A percentile compares a stretch with the other conserved stretches of the same genome.
Evolutionary conservation across 2,113 vertebrate species (phyloP).

Genomic region (Calonectris borealis): DNA sequence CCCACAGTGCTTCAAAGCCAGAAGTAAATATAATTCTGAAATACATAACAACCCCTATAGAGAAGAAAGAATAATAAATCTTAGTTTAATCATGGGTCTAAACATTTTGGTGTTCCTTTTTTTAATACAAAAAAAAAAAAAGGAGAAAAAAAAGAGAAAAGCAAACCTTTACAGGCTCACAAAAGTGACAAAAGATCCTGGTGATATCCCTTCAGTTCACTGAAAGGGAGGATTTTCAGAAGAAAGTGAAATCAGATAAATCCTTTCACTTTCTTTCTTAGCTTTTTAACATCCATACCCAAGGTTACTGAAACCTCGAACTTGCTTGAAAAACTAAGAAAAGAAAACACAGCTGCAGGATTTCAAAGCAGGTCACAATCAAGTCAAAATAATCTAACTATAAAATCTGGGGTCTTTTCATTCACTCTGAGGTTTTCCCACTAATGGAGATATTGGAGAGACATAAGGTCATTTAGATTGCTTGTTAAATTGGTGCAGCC

Average conservation of each 20-base stretch:
- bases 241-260: conserved; percentile 8
- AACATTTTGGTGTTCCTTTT: not conserved
- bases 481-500: not conserved
- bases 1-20: not conserved
- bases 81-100: not conserved
- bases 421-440: not conserved
- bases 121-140: not conserved
- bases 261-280: not conserved
- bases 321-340: not conserved
- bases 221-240: conserved; percentile 25
- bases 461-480: not conserved
- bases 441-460: not conserved
- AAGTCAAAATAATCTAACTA: not conserved
- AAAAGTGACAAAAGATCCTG: conserved; percentile 11
- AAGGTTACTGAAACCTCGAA: conserved; percentile 9
- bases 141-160: not conserved
- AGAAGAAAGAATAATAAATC: not conserved
- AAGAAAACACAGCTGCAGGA: conserved; percentile 20
- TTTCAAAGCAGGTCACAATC: conserved; percentile 9
- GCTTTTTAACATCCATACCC: conserved; percentile 7
- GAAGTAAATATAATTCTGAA: not conserved
- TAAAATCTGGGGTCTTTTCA: not conserved
- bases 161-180: not conserved
- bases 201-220: not conserved
- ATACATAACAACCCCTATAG: not conserved